Percentiles rank a stretch among this genome's conserved stretches.
phyloP scores from a whole-genome alignment of 2,113 vertebrate species.

The Takifugu bimaculatus region DNA sequence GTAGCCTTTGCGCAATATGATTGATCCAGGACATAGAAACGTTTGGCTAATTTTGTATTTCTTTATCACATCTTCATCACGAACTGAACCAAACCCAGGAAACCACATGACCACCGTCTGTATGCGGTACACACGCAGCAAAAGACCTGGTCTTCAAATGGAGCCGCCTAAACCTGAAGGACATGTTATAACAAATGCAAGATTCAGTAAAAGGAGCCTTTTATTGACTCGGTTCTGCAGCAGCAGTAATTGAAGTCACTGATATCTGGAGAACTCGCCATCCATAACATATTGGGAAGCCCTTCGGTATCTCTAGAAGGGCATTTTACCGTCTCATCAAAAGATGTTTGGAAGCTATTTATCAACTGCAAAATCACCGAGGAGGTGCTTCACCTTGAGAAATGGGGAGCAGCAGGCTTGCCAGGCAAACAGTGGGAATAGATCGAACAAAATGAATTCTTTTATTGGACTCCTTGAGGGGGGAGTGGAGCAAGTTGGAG shows the following conservation, averaged over 20 bases:
- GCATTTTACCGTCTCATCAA: conserved; percentile 45
- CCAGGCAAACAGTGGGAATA: conserved; percentile 17
- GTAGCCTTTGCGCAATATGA: no score
- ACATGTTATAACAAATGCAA: conserved; percentile 24
- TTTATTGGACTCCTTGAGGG: conserved; percentile 22
- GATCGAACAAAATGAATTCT: conserved; percentile 12
- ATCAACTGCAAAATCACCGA: conserved; percentile 25
- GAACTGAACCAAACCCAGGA: no score
- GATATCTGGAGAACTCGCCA: conserved; percentile 11
- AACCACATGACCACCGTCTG: no score
- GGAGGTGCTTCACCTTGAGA: conserved; percentile 31
- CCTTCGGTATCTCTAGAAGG: conserved; percentile 19
- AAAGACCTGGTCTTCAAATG: neutral
- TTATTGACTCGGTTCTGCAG: conserved; percentile 24
- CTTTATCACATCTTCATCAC: no score
- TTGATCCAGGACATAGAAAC: no score
- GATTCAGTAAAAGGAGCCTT: conserved; percentile 18
- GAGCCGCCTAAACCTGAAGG: conserved; percentile 25
- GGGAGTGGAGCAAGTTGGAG: neutral
- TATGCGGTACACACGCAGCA: no score
- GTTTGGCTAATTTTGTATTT: no score
- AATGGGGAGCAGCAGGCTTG: neutral
- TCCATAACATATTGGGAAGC: conserved; percentile 40
- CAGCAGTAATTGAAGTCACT: conserved; percentile 32
- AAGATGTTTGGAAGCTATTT: conserved; percentile 36